These are phyloP conservation scores for Alsophila aescularia DNA, from an alignment of 2,888 invertebrate genomes.

Conservation along the genomic window DNA sequence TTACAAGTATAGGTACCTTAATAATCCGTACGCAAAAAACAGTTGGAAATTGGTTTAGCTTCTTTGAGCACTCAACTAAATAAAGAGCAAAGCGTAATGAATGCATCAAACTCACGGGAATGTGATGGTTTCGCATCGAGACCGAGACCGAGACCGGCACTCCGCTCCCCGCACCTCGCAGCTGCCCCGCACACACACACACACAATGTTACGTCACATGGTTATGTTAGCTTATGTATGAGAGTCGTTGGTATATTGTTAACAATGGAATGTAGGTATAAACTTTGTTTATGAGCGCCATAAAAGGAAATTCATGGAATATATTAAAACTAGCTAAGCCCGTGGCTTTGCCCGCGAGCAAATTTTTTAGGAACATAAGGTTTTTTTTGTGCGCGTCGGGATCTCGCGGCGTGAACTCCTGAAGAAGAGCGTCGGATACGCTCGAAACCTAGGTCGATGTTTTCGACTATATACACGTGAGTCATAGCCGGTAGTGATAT, in stretches of 20 bases:
- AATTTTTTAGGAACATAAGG: too few relatives aligned
- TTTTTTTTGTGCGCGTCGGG: too few relatives aligned
- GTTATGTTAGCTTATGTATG: slow-evolving; percentile 8
- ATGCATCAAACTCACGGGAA: slow-evolving; percentile 55
- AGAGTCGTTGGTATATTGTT: slow-evolving; percentile 7
- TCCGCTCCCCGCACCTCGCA: slow-evolving; percentile 49
- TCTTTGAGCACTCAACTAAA: not conserved
- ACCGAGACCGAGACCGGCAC: slow-evolving; percentile 45
- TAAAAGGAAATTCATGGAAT: too few relatives aligned
- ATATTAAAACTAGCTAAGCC: too few relatives aligned
- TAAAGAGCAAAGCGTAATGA: slow-evolving; percentile 31
- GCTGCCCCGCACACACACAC: slow-evolving; percentile 49
- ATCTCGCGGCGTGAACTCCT: too few relatives aligned
- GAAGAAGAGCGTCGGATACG: too few relatives aligned
- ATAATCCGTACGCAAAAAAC: not conserved
- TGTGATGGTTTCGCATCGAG: slow-evolving; percentile 57
- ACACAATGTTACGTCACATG: slow-evolving; percentile 33
- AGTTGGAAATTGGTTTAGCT: not conserved
- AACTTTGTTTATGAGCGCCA: not conserved
- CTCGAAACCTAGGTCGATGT: too few relatives aligned
- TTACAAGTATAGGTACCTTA: too few relatives aligned
- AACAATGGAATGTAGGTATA: not conserved
- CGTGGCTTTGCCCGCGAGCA: too few relatives aligned
- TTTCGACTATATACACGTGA: too few relatives aligned
- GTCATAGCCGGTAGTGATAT: too few relatives aligned